These are phyloP conservation scores for Spatula versicolor DNA, from an alignment of 2,797 vertebrate genomes.

Conservation along the genomic window DNA sequence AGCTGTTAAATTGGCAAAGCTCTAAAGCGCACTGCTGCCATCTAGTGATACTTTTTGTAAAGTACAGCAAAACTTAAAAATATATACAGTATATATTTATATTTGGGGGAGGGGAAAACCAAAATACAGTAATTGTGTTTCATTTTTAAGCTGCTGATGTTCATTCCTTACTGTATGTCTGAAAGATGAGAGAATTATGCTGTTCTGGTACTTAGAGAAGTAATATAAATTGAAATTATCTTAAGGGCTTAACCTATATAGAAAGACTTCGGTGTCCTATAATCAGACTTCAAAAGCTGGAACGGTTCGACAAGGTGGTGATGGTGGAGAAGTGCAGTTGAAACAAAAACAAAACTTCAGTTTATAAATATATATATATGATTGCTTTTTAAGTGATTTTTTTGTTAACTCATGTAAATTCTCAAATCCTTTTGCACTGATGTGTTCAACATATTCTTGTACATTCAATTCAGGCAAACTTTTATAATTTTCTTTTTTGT, in stretches of 20 bases:
- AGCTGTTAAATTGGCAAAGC: conserved; percentile 79
- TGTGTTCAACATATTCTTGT: conserved; percentile 87
- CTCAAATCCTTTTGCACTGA: conserved; percentile 90
- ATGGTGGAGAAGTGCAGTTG: conserved; percentile 68
- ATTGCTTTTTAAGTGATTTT: conserved; percentile 81
- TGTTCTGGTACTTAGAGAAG: conserved; percentile 68
- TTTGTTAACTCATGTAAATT: conserved; percentile 82
- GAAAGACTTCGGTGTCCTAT: conserved; percentile 23
- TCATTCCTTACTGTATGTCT: conserved; percentile 80
- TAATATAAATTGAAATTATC: conserved; percentile 69
- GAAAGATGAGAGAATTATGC: conserved; percentile 70
- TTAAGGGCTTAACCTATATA: conserved; percentile 79
- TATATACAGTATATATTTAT: conserved; percentile 86
- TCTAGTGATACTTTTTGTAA: conserved; percentile 83
- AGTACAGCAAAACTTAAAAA: conserved; percentile 80
- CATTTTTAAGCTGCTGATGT: conserved; percentile 81
- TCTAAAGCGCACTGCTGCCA: conserved; percentile 81
- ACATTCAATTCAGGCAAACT: conserved; percentile 85
- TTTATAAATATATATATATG: conserved; percentile 77
- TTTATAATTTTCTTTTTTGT: conserved; percentile 87
- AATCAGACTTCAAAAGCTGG: conserved; percentile 60
- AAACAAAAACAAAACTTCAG: conserved; percentile 56
- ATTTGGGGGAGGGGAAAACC: conserved; percentile 75
- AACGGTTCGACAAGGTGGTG: conserved; percentile 12
- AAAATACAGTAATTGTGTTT: conserved; percentile 78